These are phyloP conservation scores for Naja naja DNA, from an alignment of 2,113 vertebrate species.

Conservation along the genomic window DNA sequence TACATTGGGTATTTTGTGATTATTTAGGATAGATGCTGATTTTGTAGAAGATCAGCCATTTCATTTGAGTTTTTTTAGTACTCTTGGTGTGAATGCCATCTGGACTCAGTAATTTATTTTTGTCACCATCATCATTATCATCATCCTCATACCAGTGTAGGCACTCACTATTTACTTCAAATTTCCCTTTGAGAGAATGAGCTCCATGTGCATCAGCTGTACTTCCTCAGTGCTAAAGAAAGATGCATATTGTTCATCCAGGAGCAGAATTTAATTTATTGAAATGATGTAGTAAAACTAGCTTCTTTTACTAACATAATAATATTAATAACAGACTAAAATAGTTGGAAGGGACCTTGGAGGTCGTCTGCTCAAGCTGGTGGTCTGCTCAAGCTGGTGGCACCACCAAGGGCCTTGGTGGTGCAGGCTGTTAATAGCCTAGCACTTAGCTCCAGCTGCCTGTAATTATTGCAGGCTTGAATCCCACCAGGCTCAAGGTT, in stretches of 20 bases:
- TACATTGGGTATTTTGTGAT: background rate
- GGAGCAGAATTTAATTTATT: background rate
- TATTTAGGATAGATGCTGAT: background rate
- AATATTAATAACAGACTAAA: constrained; percentile 24
- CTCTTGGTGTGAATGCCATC: too few relatives aligned
- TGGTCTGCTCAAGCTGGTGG: too few relatives aligned
- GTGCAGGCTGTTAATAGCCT: too few relatives aligned
- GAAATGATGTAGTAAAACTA: constrained; percentile 12
- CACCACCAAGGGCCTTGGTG: too few relatives aligned
- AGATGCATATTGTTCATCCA: background rate
- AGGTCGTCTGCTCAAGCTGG: too few relatives aligned
- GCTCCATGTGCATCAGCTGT: background rate
- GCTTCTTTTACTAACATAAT: constrained; percentile 60
- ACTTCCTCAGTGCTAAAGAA: background rate
- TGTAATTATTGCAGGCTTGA: too few relatives aligned
- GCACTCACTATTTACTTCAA: background rate
- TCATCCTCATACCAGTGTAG: too few relatives aligned
- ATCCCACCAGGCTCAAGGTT: too few relatives aligned
- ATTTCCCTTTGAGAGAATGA: background rate
- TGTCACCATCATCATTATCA: background rate
- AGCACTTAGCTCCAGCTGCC: too few relatives aligned
- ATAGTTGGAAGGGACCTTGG: too few relatives aligned
- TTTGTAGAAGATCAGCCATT: background rate
- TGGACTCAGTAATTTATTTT: background rate
- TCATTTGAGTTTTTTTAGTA: too few relatives aligned